These are phyloP conservation scores for Clivina fossor DNA, from an alignment of 2,888 invertebrate species.

Conservation along the genomic window DNA sequence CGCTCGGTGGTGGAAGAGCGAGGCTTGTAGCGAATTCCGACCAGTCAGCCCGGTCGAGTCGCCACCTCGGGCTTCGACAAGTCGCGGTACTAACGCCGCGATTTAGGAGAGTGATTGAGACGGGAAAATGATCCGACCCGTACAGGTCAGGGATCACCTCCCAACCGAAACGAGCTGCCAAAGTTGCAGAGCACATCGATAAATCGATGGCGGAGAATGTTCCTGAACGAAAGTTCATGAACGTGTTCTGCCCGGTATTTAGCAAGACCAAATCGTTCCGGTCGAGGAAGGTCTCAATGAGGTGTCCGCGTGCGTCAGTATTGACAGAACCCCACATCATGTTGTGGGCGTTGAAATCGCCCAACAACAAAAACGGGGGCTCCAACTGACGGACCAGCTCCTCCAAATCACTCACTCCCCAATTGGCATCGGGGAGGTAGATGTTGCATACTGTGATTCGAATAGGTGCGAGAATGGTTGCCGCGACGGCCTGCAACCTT, in stretches of 20 bases:
- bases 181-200: background rate
- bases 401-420: background rate
- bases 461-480: conserved; percentile 22
- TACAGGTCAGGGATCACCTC: no score
- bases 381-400: conserved; percentile 35
- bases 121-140: no score
- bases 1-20: background rate
- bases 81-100: no score
- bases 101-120: no score
- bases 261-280: conserved; percentile 19
- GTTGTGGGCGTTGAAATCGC: conserved; percentile 40
- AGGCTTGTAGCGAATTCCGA: background rate
- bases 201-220: conserved; percentile 36
- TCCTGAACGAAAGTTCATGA: conserved; percentile 34
- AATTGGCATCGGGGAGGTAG: conserved; percentile 33
- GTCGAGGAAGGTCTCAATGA: conserved; percentile 32
- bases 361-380: conserved; percentile 36
- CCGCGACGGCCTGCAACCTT: conserved; percentile 37
- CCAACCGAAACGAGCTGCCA: background rate
- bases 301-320: conserved; percentile 34
- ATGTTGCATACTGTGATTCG: conserved; percentile 36
- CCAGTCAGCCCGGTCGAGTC: background rate
- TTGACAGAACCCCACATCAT: conserved; percentile 36
- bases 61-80: background rate
- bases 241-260: conserved; percentile 29